phyloP scores from a whole-genome alignment of 1,140 invertebrate genomes.

The Babylonia areolata region DNA sequence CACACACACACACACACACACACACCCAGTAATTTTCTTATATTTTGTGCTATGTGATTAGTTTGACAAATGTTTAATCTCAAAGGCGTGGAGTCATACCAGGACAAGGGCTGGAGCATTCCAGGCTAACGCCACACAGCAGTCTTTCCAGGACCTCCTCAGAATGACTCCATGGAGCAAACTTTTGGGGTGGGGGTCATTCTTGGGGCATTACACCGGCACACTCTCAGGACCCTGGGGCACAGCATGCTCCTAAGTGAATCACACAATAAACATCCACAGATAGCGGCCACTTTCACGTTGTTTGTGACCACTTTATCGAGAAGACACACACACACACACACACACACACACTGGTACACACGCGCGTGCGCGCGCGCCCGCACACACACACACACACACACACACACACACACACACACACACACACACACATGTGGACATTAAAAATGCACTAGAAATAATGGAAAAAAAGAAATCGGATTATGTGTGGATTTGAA shows the following conservation, averaged over 20 bases:
- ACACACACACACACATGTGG: not conserved
- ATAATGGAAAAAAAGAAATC: too few relatives aligned
- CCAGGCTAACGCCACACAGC: not conserved
- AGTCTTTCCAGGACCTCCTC: not conserved
- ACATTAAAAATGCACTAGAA: too few relatives aligned
- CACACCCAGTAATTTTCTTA: not conserved
- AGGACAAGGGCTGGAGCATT: not conserved
- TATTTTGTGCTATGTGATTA: not conserved
- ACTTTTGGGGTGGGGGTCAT: too few relatives aligned
- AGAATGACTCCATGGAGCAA: not conserved
- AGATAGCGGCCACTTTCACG: too few relatives aligned
- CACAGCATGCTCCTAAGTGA: not conserved
- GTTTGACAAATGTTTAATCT: too few relatives aligned
- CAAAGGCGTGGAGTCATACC: not conserved
- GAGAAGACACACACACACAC: too few relatives aligned
- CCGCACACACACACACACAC: not conserved
- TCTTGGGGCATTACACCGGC: not conserved
- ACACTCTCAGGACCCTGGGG: not conserved
- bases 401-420: not conserved
- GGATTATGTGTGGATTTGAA: too few relatives aligned
- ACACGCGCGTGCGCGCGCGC: not conserved
- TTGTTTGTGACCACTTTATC: too few relatives aligned
- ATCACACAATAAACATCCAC: not conserved
- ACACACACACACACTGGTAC: too few relatives aligned
- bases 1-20: slow-evolving; percentile 25